Conservation (phyloP, 2,797 vertebrate species). For the Peromyscus aztecus region DNA sequence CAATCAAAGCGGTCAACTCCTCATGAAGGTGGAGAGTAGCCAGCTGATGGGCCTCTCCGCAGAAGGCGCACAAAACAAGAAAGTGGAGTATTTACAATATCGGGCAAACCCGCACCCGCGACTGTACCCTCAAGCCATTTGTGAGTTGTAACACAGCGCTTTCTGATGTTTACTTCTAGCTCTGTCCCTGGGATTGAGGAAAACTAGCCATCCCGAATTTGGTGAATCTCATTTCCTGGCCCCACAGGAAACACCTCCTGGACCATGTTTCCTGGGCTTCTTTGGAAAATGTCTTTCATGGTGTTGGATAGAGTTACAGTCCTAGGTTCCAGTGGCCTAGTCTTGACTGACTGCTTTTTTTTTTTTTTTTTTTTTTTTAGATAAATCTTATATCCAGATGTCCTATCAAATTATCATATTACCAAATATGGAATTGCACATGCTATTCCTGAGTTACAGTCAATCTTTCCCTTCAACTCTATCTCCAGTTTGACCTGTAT, state of each 20-base stretch:
- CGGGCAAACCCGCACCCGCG: neutral
- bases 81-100: neutral
- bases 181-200: neutral
- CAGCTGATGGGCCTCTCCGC: neutral
- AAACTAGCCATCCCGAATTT: neutral
- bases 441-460: neutral
- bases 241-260: neutral
- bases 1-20: neutral
- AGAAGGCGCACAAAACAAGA: neutral
- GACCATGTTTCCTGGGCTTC: neutral
- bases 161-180: neutral
- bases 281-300: neutral
- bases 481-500: neutral
- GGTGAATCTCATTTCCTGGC: too few species aligned
- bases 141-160: neutral
- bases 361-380: neutral
- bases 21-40: neutral
- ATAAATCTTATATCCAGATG: neutral
- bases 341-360: neutral
- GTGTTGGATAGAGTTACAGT: neutral
- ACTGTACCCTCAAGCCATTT: neutral
- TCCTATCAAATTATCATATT: neutral
- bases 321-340: neutral
- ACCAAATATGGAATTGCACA: neutral
- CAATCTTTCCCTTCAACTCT: neutral